Base-by-base conservation (phyloP, 2,797 vertebrate genomes). In the Simalia tracyae region DNA sequence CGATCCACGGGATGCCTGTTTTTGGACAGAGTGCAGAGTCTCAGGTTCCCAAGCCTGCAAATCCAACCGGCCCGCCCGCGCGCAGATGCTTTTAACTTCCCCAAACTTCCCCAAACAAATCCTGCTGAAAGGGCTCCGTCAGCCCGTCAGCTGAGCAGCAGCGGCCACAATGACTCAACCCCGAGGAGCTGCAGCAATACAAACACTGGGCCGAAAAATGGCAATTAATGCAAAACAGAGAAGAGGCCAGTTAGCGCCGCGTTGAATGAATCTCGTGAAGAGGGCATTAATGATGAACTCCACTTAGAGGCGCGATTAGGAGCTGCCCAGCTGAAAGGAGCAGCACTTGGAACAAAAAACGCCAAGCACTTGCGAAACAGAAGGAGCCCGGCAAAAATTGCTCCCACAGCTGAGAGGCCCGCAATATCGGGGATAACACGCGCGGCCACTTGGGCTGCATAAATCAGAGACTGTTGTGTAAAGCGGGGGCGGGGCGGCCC, bases 221-320 rank as follows among this genome's bases (percentile, higher is more conserved):
- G 91, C 92, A 93, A 96, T 94, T 90, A 94, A 95, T 81, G 95
- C 95, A 95, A 94, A 94, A 66, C 59, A 31, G 11, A 87, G 89
- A 84, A 95, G 88, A 93, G 93, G 93, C 88, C 19, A 26, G 84
- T 76, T 10, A 91, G 94, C 66, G 63, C 91, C 0, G 92, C 88
- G 92, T 94, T 95, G 94, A 95, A 94, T 36, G 93, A 94, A 89
- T 91, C 10, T 93, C 94, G 88, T 94, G 95, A 54, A 91, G 91
- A 93, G 95, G 94, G 95, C 94, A 97, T 94, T 95, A 96, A 95
- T 93, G 95, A 96, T 56, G 60, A 81, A 68, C 91, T 46, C 95
- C 93, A 95, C 95, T 96, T 92, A 96, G 93, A 93, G 93, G 91
- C 54, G 6, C 94, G 92, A 88, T 93, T 92, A 95, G 92, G 84